Conservation (phyloP, 92 coral and sea anemone species). For the Heliopora coerulea region DNA sequence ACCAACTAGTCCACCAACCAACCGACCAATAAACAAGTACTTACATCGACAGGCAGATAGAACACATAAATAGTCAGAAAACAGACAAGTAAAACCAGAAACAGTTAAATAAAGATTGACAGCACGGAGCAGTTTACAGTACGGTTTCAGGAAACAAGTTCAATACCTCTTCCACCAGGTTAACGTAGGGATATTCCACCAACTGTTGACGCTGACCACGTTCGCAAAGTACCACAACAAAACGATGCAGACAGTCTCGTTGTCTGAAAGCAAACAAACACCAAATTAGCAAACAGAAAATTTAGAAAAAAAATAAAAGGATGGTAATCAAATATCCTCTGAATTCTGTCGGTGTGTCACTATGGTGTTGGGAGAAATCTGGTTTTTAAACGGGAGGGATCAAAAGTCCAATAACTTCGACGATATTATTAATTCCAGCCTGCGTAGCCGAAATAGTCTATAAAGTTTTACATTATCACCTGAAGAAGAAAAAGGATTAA, state of each 20-base stretch:
- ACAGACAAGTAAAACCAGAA: neutral
- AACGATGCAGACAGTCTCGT: slow-evolving; percentile 92
- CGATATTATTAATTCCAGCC: too few relatives aligned
- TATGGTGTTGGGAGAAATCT: too few relatives aligned
- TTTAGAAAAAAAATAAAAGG: neutral
- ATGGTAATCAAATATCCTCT: too few relatives aligned
- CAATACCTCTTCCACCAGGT: slow-evolving; percentile 89
- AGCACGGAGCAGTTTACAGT: too few relatives aligned
- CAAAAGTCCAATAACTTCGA: too few relatives aligned
- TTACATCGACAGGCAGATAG: neutral
- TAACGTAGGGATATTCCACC: slow-evolving; percentile 88
- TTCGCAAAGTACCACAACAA: slow-evolving; percentile 92
- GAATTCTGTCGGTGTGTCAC: too few relatives aligned
- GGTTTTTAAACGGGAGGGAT: too few relatives aligned
- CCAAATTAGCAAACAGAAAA: neutral
- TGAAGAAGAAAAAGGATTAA: too few relatives aligned
- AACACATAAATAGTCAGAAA: slow-evolving; percentile 65
- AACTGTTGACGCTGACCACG: slow-evolving; percentile 82
- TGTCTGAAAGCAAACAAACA: slow-evolving; percentile 51
- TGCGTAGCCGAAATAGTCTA: too few relatives aligned
- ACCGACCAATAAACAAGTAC: neutral
- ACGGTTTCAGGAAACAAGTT: neutral
- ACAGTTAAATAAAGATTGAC: neutral
- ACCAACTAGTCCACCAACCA: neutral
- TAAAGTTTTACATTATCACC: too few relatives aligned